phyloP scores from a whole-genome alignment of 2,113 vertebrate species.

The Xenopus laevis region DNA sequence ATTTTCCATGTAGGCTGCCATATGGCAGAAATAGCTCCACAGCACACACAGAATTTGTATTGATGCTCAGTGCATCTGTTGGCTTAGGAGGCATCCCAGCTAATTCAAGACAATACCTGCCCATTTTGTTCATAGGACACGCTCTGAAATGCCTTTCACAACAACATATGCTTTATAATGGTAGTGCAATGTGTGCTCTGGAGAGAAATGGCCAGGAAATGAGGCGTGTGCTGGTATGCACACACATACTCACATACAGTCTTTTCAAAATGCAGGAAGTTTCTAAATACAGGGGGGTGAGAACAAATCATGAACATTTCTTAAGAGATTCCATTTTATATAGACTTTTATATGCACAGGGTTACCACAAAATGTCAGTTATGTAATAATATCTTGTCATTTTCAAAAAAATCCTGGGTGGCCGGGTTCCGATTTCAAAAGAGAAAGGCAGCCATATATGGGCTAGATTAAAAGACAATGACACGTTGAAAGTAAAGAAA shows the following conservation, averaged over 20 bases:
- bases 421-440: too few relatives aligned
- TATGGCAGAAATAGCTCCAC: conserved; percentile 34
- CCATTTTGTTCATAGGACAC: conserved; percentile 2
- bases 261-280: background rate
- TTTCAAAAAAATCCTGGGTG: too few relatives aligned
- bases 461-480: too few relatives aligned
- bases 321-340: too few relatives aligned
- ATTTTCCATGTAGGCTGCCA: conserved; percentile 44
- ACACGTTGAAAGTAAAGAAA: too few relatives aligned
- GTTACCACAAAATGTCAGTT: too few relatives aligned
- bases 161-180: background rate
- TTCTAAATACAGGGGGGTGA: background rate
- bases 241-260: background rate
- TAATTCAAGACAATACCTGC: conserved; percentile 11
- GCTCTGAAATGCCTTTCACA: background rate
- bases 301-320: background rate
- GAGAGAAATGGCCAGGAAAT: background rate
- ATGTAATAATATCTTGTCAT: too few relatives aligned
- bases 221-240: background rate
- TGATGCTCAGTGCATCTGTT: conserved; percentile 6
- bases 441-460: too few relatives aligned
- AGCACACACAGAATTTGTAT: background rate
- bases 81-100: conserved; percentile 6
- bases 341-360: too few relatives aligned
- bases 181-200: background rate